These are phyloP conservation scores for Dufourea novaeangliae DNA, from an alignment of 1,140 invertebrate genomes.

Conservation along the genomic window DNA sequence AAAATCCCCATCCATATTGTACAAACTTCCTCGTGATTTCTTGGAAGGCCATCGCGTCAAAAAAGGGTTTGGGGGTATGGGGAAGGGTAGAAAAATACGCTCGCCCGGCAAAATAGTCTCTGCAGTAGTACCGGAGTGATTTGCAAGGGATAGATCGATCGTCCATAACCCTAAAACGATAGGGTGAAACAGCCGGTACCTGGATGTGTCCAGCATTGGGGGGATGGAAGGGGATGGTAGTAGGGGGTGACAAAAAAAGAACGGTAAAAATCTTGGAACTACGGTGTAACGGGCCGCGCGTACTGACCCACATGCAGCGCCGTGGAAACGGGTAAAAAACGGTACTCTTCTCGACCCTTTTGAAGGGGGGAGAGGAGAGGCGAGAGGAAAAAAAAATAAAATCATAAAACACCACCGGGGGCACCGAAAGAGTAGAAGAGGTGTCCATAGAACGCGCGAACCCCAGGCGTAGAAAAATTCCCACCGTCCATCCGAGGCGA, in stretches of 20 bases:
- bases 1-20: no score
- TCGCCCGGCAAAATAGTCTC: neutral
- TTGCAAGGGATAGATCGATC: slow-evolving; percentile 37
- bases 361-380: slow-evolving; percentile 2
- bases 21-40: neutral
- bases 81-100: neutral
- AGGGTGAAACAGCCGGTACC: slow-evolving; percentile 33
- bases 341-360: slow-evolving; percentile 31
- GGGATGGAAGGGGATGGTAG: no score
- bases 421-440: slow-evolving; percentile 11
- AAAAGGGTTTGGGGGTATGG: no score
- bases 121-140: slow-evolving; percentile 7
- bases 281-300: slow-evolving; percentile 25
- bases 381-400: slow-evolving; percentile 35
- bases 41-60: no score
- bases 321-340: slow-evolving; percentile 22
- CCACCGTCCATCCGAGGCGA: slow-evolving; percentile 7
- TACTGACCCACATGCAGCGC: slow-evolving; percentile 49
- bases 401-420: slow-evolving; percentile 51
- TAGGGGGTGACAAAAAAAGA: no score
- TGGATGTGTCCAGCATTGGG: neutral
- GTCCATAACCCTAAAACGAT: slow-evolving; percentile 35
- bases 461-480: neutral
- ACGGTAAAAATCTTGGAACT: slow-evolving; percentile 58
- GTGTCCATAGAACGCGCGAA: no score